These are phyloP conservation scores for Aleiodes leptofemur DNA, from an alignment of 2,888 invertebrate genomes.

Conservation along the genomic window DNA sequence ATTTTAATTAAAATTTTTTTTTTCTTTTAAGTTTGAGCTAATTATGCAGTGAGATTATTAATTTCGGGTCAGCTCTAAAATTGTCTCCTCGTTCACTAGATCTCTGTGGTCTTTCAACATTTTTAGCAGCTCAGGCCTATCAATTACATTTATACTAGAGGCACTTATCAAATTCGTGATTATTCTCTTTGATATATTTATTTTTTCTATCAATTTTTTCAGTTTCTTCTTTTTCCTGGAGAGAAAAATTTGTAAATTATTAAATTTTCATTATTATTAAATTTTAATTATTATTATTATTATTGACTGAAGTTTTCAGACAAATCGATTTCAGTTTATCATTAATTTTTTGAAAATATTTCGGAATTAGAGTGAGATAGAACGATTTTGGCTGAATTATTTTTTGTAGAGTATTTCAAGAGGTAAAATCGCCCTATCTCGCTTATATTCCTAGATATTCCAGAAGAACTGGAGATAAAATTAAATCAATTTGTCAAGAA, in stretches of 20 bases:
- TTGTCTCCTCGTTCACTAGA: slow-evolving; percentile 52
- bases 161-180: slow-evolving; percentile 55
- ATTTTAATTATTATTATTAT: too few species aligned
- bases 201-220: slow-evolving; percentile 51
- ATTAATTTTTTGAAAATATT: too few species aligned
- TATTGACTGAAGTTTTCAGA: too few species aligned
- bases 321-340: too few species aligned
- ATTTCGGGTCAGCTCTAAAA: slow-evolving; percentile 50
- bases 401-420: too few species aligned
- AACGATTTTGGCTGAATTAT: too few species aligned
- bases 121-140: slow-evolving; percentile 44
- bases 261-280: neutral
- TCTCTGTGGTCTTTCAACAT: slow-evolving; percentile 54
- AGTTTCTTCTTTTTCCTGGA: slow-evolving; percentile 55
- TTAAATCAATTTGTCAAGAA: neutral
- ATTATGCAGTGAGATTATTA: slow-evolving; percentile 8
- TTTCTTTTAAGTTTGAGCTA: neutral
- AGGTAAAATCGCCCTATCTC: too few species aligned
- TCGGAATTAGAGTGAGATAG: too few species aligned
- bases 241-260: neutral
- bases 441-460: too few species aligned
- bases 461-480: too few species aligned
- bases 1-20: slow-evolving; percentile 1
- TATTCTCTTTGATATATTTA: slow-evolving; percentile 57
- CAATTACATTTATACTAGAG: slow-evolving; percentile 31